Conservation (phyloP, 2,113 vertebrate species). For the Callaeas wilsoni region DNA sequence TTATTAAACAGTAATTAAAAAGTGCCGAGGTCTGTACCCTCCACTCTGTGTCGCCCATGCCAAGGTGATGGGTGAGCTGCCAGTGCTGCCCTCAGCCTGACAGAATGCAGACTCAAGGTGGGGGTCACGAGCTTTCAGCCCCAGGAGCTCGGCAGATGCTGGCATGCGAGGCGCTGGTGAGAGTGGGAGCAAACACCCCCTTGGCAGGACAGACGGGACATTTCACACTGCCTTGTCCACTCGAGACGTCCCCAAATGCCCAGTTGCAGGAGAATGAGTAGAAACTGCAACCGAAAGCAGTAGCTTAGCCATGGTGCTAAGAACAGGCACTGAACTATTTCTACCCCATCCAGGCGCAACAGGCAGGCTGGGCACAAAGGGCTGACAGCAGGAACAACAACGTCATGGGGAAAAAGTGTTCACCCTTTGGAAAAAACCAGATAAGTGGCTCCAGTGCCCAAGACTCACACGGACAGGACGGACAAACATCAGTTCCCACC, state of each 20-base stretch:
- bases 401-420: background rate
- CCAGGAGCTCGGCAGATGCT: background rate
- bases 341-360: background rate
- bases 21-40: background rate
- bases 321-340: background rate
- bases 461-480: background rate
- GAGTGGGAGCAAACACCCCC: background rate
- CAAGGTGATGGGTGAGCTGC: background rate
- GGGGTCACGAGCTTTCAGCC: background rate
- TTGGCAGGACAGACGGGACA: background rate
- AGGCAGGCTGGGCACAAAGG: background rate
- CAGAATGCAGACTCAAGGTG: background rate
- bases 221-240: background rate
- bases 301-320: background rate
- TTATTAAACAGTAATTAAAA: constrained; percentile 63
- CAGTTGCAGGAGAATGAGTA: background rate
- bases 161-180: constrained; percentile 40
- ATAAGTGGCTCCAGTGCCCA: background rate
- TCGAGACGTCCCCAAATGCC: background rate
- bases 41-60: background rate
- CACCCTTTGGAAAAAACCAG: background rate
- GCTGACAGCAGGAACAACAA: background rate
- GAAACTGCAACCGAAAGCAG: background rate
- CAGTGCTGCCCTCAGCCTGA: background rate
- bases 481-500: background rate